A percentile compares a stretch with the other conserved stretches of the same genome.
These are phyloP conservation scores for Hermaeophaga mercurialis DNA, from an alignment of 2,888 invertebrate species.

Conservation along the genomic window DNA sequence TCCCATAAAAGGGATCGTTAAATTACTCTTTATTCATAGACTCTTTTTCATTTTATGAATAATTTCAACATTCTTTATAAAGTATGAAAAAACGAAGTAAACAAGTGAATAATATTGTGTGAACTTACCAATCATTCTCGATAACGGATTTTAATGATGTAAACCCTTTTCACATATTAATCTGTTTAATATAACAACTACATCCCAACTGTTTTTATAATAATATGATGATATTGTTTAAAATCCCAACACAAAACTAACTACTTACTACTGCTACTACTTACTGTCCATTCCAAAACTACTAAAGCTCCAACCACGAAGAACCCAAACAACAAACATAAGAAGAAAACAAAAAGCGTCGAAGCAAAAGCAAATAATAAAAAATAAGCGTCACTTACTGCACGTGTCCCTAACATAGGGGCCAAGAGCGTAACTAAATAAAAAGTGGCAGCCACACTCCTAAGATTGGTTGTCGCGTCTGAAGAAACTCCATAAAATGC, in stretches of 20 bases:
- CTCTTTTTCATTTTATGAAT: no score
- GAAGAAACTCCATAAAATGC: conserved; percentile 70
- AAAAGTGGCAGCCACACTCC: conserved; percentile 48
- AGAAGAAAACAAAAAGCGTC: conserved; percentile 33
- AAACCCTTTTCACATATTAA: no score
- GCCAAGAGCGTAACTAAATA: conserved; percentile 50
- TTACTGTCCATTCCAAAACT: conserved; percentile 26
- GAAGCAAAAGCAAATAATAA: conserved; percentile 49
- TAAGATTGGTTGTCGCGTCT: conserved; percentile 63
- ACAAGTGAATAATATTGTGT: no score
- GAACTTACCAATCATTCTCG: no score
- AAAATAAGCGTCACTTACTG: conserved; percentile 58
- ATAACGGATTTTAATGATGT: no score
- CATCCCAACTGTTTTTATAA: no score
- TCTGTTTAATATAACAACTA: no score
- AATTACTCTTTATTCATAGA: no score
- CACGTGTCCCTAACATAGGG: conserved; percentile 48
- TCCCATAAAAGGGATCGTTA: no score
- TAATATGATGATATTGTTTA: no score
- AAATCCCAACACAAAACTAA: conserved; percentile 8
- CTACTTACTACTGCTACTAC: conserved; percentile 25
- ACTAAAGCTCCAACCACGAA: conserved; percentile 27
- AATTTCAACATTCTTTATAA: no score
- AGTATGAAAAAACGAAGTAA: no score
- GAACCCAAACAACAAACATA: conserved; percentile 34